Base-by-base conservation (phyloP, 2,113 vertebrate genomes). In the Nesoenas mayeri region DNA sequence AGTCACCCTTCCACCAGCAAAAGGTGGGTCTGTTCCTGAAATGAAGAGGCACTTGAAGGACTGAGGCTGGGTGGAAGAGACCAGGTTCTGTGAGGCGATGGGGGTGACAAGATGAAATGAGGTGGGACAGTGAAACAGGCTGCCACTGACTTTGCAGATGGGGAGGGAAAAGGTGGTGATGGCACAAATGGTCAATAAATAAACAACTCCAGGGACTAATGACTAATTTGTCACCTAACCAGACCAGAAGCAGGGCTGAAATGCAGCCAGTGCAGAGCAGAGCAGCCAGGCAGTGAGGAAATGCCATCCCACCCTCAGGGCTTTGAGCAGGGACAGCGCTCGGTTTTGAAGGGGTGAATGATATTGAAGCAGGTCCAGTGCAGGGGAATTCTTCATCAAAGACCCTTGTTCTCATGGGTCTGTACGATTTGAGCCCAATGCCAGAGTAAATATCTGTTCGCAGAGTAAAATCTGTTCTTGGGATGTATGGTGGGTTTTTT, bases 1-100 rank as follows among this genome's bases (percentile, higher is more conserved):
- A 97, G 94, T 95, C 94, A 91, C 84, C 87, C 95, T 95, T 94
- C 86, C 72, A 89, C 79, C 66, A 85, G 91, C 38, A 60, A 74
- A 86, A 95, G 86, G 92, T 90, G 79, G 86, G 88, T 51, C 80
- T 9, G 12, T 71, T 96, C 65, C 95, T 91, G 65, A 84, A 92
- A 91, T 48, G 75, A 96, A 67, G 84, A 93, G 69, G 58, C 5
- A 5, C 57, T 71, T 91, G 93, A 93, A 96, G 85, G 88, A 81
- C 95, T 93, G 84, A 69, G 40, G 67, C 36, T 84, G 47, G 50
- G 50, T 24, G 32, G 48, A 89, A 70, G 40, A 32, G 29, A 74
- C 65, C 0, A 0, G 12, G 20, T 5, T 40, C 34, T 61, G 40
- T 70, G 51, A 74, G 40, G 44, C 9, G 53, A 78, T 32, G 42